Percentiles rank a stretch among this genome's conserved stretches.
Evolutionary conservation across 2,797 vertebrate genomes (phyloP).

Genomic region (Limnodromus scolopaceus): DNA sequence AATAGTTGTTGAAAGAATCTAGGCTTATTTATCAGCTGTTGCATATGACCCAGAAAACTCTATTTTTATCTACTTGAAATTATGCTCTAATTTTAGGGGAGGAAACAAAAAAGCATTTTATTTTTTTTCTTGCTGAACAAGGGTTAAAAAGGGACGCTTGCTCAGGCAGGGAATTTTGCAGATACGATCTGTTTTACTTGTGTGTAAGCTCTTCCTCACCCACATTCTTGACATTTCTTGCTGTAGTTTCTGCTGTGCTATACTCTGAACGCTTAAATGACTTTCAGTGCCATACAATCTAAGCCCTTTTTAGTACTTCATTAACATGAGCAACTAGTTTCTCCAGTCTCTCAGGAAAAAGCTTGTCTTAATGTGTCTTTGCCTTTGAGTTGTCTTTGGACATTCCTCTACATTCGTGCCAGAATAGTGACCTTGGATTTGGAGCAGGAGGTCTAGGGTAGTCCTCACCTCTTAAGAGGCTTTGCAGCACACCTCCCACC

Average conservation of each 20-base stretch:
- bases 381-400: not conserved
- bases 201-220: not conserved
- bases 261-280: not conserved
- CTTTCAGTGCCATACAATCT: not conserved
- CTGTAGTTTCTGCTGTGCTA: not conserved
- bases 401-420: not conserved
- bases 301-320: not conserved
- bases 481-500: not conserved
- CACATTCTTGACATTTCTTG: conserved; percentile 22
- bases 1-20: conserved; percentile 3
- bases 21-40: conserved; percentile 27
- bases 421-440: not conserved
- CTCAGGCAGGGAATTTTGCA: not conserved
- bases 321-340: not conserved
- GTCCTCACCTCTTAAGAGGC: not conserved
- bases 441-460: not conserved
- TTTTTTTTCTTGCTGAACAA: not conserved
- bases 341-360: not conserved
- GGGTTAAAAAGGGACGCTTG: not conserved
- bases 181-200: not conserved
- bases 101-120: not conserved
- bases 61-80: conserved; percentile 38
- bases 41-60: conserved; percentile 21
- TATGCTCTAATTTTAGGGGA: not conserved
- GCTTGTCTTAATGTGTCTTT: not conserved